Evolutionary conservation across 2,888 invertebrate genomes (phyloP).

Genomic region (Oscheius sp.): DNA sequence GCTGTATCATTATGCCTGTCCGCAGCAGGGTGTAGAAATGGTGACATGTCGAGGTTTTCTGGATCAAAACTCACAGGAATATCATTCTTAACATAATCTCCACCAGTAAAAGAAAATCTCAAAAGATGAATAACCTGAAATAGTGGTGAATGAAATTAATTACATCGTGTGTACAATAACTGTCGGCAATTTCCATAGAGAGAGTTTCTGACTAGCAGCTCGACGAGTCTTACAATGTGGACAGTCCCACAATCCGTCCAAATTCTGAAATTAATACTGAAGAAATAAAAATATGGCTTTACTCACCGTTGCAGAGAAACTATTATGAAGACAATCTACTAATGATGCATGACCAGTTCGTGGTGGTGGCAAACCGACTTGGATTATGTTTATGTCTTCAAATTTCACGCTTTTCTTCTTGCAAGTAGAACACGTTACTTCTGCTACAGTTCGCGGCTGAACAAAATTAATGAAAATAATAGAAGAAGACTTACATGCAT

Average conservation of each 20-base stretch:
- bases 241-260: slow-evolving; percentile 68
- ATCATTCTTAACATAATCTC: slow-evolving; percentile 66
- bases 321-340: slow-evolving; percentile 45
- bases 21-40: slow-evolving; percentile 56
- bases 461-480: slow-evolving; percentile 35
- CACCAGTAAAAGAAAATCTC: slow-evolving; percentile 60
- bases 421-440: slow-evolving; percentile 59
- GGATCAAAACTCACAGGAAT: slow-evolving; percentile 61
- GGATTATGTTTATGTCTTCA: slow-evolving; percentile 55
- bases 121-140: slow-evolving; percentile 66
- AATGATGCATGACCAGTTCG: slow-evolving; percentile 32
- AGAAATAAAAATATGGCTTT: background rate
- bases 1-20: slow-evolving; percentile 27
- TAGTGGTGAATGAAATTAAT: background rate
- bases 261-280: slow-evolving; percentile 41
- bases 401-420: slow-evolving; percentile 61
- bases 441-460: slow-evolving; percentile 62
- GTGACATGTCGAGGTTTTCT: slow-evolving; percentile 47
- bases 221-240: slow-evolving; percentile 60
- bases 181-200: slow-evolving; percentile 64
- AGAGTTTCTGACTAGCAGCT: slow-evolving; percentile 49
- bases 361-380: slow-evolving; percentile 40
- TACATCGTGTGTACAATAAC: slow-evolving; percentile 30
- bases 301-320: background rate
- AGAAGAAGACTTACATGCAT: slow-evolving; percentile 59